phyloP scores from a whole-genome alignment of 2,888 invertebrate species.

The Neoscelio sp. region DNA sequence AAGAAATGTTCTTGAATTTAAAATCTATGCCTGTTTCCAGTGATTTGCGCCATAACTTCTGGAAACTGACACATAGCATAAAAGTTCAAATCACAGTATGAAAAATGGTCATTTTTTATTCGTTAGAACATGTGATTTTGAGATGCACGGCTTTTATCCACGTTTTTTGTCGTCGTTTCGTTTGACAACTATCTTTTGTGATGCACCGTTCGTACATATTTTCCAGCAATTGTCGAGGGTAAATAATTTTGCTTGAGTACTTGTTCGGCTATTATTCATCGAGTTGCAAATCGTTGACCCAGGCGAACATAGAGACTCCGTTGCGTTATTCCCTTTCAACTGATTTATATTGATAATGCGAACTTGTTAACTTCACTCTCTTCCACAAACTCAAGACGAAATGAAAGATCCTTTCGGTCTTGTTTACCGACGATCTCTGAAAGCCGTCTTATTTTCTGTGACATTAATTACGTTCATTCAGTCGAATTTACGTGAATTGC shows the following conservation, averaged over 20 bases:
- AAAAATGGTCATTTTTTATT: slow-evolving; percentile 32
- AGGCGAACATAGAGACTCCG: neutral
- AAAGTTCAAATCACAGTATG: slow-evolving; percentile 34
- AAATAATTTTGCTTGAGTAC: slow-evolving; percentile 32
- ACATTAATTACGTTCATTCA: slow-evolving; percentile 29
- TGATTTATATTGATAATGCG: slow-evolving; percentile 27
- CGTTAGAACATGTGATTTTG: slow-evolving; percentile 12
- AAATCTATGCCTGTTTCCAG: slow-evolving; percentile 9
- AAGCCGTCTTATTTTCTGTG: slow-evolving; percentile 20
- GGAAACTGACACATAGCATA: neutral
- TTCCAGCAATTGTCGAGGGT: slow-evolving; percentile 29
- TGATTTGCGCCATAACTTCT: neutral
- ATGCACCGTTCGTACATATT: slow-evolving; percentile 33
- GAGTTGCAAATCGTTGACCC: slow-evolving; percentile 31
- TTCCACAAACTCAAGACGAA: slow-evolving; percentile 9
- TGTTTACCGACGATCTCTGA: slow-evolving; percentile 1
- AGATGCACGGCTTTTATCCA: slow-evolving; percentile 4
- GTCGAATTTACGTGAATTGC: slow-evolving; percentile 9
- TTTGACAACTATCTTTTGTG: slow-evolving; percentile 35
- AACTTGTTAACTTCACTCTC: slow-evolving; percentile 29
- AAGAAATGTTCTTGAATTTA: slow-evolving; percentile 8
- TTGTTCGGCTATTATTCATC: slow-evolving; percentile 34
- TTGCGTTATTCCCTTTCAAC: slow-evolving; percentile 29
- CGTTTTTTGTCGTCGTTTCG: slow-evolving; percentile 16
- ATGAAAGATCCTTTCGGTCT: slow-evolving; percentile 18